A percentile compares a stretch with the other conserved stretches of the same genome.
Evolutionary conservation across 2,113 vertebrate genomes (phyloP).

Genomic region (Dipodomys merriami): DNA sequence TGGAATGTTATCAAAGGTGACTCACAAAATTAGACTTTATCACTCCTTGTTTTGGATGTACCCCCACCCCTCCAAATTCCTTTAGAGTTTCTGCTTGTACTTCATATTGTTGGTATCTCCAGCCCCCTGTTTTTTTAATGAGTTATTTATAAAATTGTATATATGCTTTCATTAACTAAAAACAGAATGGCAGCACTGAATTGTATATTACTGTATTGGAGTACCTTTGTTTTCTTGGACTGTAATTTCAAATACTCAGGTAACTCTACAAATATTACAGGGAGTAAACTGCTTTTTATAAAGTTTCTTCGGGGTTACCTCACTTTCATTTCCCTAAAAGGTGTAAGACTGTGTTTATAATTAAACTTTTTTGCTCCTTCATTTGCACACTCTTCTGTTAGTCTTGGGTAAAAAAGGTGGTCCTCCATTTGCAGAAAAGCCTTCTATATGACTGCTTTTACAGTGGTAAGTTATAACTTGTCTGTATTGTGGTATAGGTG

Average conservation of each 20-base stretch:
- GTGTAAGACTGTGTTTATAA: constrained; percentile 9
- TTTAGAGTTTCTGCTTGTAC: constrained; percentile 58
- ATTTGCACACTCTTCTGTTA: constrained; percentile 50
- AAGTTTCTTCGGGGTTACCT: constrained; percentile 79
- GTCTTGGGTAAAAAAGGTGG: constrained; percentile 45
- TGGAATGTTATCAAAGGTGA: constrained; percentile 29
- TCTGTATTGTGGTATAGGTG: constrained; percentile 14
- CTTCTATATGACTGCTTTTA: neutral
- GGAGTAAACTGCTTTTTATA: constrained; percentile 86
- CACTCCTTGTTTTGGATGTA: constrained; percentile 19
- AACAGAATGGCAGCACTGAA: constrained; percentile 83
- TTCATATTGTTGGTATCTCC: constrained; percentile 83
- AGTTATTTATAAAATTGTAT: constrained; percentile 69
- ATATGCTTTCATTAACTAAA: constrained; percentile 82
- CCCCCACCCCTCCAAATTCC: constrained; percentile 41
- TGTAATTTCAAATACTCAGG: constrained; percentile 86
- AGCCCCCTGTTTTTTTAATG: constrained; percentile 74
- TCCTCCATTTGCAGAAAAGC: neutral
- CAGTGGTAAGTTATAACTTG: neutral
- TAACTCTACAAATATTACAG: constrained; percentile 84
- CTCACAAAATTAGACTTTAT: constrained; percentile 47
- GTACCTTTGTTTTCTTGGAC: constrained; percentile 83
- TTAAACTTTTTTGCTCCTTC: constrained; percentile 49
- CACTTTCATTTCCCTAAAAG: constrained; percentile 65
- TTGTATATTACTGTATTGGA: constrained; percentile 84